Evolutionary conservation across 2,888 invertebrate species (phyloP).

Genomic region (Acanthosoma haemorrhoidale): DNA sequence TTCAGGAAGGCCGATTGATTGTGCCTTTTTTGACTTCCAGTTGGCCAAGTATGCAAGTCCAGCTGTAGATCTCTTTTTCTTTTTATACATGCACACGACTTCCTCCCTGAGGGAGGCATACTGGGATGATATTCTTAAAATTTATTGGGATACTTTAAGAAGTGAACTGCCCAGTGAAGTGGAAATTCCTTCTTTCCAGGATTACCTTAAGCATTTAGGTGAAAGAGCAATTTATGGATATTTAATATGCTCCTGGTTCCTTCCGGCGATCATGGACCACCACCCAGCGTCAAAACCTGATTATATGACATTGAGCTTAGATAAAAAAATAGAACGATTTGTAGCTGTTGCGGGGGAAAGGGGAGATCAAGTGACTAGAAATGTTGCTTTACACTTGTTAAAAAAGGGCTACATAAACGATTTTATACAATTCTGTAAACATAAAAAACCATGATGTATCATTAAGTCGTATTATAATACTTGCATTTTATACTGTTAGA

Average conservation of each 20-base stretch:
- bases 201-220: neutral
- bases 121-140: slow-evolving; percentile 42
- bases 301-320: neutral
- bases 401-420: slow-evolving; percentile 39
- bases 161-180: neutral
- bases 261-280: slow-evolving; percentile 35
- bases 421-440: neutral
- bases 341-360: slow-evolving; percentile 21
- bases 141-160: slow-evolving; percentile 41
- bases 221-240: slow-evolving; percentile 37
- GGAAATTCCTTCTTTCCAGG: neutral
- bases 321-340: slow-evolving; percentile 9
- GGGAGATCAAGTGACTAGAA: slow-evolving; percentile 29
- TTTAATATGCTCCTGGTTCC: slow-evolving; percentile 33
- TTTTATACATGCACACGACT: slow-evolving; percentile 46
- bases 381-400: slow-evolving; percentile 37
- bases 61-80: slow-evolving; percentile 45
- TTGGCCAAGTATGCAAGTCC: slow-evolving; percentile 44
- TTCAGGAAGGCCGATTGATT: slow-evolving; percentile 43
- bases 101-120: slow-evolving; percentile 42
- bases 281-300: neutral
- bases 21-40: slow-evolving; percentile 45
- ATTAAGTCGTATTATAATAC: no score
- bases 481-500: no score
- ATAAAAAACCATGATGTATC: no score